phyloP scores from a whole-genome alignment of 2,888 invertebrate species.

The Synergus gifuensis region DNA sequence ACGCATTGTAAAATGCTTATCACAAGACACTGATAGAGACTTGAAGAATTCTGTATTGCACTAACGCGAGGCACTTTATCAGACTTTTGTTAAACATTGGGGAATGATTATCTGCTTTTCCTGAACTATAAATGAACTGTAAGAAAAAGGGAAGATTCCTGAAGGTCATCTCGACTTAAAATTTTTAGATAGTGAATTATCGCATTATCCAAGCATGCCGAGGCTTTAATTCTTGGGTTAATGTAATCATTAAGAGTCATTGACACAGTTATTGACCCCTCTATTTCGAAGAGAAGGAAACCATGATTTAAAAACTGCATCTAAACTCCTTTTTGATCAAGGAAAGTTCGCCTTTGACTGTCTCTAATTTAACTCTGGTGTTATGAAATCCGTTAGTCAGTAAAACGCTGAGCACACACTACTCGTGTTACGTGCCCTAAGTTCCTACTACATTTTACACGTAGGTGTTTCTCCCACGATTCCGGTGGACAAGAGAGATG shows the following conservation, averaged over 20 bases:
- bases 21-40: neutral
- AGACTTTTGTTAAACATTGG: neutral
- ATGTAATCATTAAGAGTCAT: neutral
- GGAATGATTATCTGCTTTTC: neutral
- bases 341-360: neutral
- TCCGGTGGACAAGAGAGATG: slow-evolving; percentile 46
- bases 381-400: neutral
- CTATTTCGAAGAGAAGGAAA: neutral
- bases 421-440: slow-evolving; percentile 46
- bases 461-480: slow-evolving; percentile 51
- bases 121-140: neutral
- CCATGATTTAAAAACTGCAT: neutral
- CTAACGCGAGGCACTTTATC: neutral
- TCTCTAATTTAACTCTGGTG: neutral
- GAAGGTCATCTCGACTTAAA: neutral
- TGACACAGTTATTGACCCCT: neutral
- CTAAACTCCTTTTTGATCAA: neutral
- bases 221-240: neutral
- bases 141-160: neutral
- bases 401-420: slow-evolving; percentile 26
- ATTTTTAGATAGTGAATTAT: neutral
- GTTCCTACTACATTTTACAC: slow-evolving; percentile 34
- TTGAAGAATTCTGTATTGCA: neutral
- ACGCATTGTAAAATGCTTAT: neutral
- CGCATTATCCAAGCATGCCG: slow-evolving; percentile 3